Percentiles rank a stretch among this genome's conserved stretches.
phyloP scores from a whole-genome alignment of 2,797 vertebrate genomes.

The Miopithecus talapoin region DNA sequence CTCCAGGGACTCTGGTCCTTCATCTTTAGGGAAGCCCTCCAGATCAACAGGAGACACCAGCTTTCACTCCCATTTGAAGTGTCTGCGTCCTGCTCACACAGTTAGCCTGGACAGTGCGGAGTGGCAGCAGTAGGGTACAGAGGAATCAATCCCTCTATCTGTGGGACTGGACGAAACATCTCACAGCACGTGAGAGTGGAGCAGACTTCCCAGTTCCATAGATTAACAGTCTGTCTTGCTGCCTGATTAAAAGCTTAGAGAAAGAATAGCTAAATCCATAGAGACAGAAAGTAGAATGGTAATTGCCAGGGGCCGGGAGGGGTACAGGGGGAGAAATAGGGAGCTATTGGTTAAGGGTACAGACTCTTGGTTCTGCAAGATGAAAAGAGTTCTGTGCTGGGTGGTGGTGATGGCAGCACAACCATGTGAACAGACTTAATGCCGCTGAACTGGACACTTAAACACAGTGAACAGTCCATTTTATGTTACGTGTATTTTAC shows the following conservation, averaged over 20 bases:
- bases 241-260: neutral
- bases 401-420: neutral
- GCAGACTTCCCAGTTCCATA: neutral
- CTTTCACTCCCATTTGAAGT: neutral
- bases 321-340: accelerated
- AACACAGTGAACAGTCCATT: neutral
- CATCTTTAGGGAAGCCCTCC: neutral
- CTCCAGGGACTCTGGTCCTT: neutral
- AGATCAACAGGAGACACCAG: neutral
- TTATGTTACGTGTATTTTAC: neutral
- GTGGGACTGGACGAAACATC: neutral
- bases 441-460: neutral
- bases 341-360: neutral
- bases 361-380: neutral
- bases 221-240: neutral
- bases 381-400: neutral
- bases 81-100: neutral
- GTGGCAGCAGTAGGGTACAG: neutral
- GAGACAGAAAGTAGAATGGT: neutral
- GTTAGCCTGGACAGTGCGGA: neutral
- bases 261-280: neutral
- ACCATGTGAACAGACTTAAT: too few species aligned
- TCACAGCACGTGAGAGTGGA: neutral
- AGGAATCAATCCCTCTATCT: neutral
- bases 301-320: neutral